Evolutionary conservation across 2,113 vertebrate genomes (phyloP).

Genomic region (Oreotrochilus melanogaster): DNA sequence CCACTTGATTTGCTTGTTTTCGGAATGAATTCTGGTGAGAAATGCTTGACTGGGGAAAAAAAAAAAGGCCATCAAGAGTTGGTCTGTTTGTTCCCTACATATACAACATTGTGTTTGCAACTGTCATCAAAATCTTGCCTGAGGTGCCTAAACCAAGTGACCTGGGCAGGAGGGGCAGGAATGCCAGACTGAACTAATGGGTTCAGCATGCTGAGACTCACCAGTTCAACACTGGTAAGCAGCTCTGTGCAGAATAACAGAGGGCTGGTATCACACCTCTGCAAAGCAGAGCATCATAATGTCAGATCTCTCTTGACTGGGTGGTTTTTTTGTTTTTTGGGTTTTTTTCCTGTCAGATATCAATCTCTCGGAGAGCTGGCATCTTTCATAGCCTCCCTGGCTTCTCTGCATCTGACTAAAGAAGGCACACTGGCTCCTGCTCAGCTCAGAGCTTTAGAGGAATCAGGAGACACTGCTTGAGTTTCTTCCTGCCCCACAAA

Average conservation of each 20-base stretch:
- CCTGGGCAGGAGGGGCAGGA: background rate
- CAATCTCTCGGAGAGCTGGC: background rate
- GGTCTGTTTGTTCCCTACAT: background rate
- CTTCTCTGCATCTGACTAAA: background rate
- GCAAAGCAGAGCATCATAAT: background rate
- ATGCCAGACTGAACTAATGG: background rate
- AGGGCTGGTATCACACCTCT: background rate
- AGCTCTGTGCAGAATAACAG: background rate
- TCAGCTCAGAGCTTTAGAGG: background rate
- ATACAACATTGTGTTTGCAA: background rate
- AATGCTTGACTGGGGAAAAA: background rate
- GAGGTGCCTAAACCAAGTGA: background rate
- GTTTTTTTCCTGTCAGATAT: background rate
- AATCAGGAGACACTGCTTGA: accelerated
- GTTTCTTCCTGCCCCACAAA: background rate
- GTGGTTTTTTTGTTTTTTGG: background rate
- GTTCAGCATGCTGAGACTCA: background rate
- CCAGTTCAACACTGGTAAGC: background rate
- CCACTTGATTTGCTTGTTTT: background rate
- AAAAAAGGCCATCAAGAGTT: background rate
- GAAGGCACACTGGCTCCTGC: background rate
- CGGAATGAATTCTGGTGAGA: background rate
- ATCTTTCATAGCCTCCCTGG: background rate
- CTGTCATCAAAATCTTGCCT: background rate
- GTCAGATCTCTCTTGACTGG: background rate